Evolutionary conservation across 2,797 vertebrate species (phyloP).

Genomic region (Podargus strigoides): DNA sequence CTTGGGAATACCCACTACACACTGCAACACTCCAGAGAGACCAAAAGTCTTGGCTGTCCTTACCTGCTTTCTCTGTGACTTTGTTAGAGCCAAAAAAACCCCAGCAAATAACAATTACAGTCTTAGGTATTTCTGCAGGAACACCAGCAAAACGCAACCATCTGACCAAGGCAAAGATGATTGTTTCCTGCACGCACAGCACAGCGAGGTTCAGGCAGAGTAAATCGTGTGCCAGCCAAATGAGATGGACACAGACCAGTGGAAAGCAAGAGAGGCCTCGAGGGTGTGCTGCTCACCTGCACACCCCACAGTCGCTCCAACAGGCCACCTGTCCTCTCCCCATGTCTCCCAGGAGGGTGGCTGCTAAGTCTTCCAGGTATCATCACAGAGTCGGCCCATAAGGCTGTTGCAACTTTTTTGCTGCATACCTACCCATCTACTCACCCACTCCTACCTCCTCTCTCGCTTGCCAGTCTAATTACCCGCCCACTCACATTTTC

Average conservation of each 20-base stretch:
- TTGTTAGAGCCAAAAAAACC: fast-evolving
- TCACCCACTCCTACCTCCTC: conserved; percentile 39
- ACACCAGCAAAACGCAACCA: background rate
- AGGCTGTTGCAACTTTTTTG: background rate
- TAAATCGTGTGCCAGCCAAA: fast-evolving
- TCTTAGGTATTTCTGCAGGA: background rate
- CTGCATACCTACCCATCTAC: conserved; percentile 10
- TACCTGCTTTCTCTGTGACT: background rate
- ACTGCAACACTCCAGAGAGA: background rate
- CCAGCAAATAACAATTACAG: fast-evolving
- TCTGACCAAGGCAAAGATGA: background rate
- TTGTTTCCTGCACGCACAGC: fast-evolving
- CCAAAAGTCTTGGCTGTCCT: background rate
- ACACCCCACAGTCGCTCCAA: background rate
- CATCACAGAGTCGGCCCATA: background rate
- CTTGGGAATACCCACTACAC: background rate
- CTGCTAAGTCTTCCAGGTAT: background rate
- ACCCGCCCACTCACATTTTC: conserved; percentile 46
- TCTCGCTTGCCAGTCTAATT: conserved; percentile 46
- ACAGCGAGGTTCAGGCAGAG: background rate
- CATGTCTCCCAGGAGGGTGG: background rate
- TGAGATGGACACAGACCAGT: fast-evolving
- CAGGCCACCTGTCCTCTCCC: background rate
- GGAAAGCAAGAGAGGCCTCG: background rate
- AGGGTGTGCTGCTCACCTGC: background rate